Base-by-base conservation (phyloP, 2,888 invertebrate genomes). In the Megastigmus dorsalis region DNA sequence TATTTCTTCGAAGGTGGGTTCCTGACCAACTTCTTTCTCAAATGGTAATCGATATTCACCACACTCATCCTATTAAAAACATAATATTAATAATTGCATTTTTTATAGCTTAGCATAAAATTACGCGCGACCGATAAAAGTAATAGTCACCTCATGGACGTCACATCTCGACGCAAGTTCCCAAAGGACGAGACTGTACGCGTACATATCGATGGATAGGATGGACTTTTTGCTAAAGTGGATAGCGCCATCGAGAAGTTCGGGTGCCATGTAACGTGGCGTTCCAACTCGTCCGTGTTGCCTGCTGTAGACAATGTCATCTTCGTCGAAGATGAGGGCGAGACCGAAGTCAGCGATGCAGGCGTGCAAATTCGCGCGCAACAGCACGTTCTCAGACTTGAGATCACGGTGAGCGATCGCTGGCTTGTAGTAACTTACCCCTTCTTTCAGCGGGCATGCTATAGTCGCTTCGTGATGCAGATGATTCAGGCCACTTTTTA, bases 341-440 rank as follows among this genome's bases (percentile, higher is more conserved):
- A 99, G 91, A 0, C 99, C 99, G 89, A 99, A 99, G 89, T 99
- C 99, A 60, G 97, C 97, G 79, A 99, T 95, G 84, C 98, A 98
- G 6, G 97, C 97, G 48, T 95, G 95, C 89, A 97, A 90, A 88
- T 98, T 97, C 26, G 91, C 90, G 88, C 96, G 97, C 0, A 99
- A 89, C 36, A 99, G 90, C 10, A 99, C 97, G 89, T 99, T 99
- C 89, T 97, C 97, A 77, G 97, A 97, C 88, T 99, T 99, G 86
- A 99, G 97, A 89, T 99, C 98, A 69, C 99, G 91, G 89, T 99
- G 99, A 3, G 98, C 98, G 33, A 99, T 93, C 0, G 97, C 94
- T 0, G 98, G 97, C 85, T 99, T 99, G 69, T 92, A 90, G 0
- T 92, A n/a, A n/a, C n/a, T n/a, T 92, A 9, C 91, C 91, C 38